These are phyloP conservation scores for Eupithecia centaureata DNA, from an alignment of 2,888 invertebrate genomes.

Conservation along the genomic window DNA sequence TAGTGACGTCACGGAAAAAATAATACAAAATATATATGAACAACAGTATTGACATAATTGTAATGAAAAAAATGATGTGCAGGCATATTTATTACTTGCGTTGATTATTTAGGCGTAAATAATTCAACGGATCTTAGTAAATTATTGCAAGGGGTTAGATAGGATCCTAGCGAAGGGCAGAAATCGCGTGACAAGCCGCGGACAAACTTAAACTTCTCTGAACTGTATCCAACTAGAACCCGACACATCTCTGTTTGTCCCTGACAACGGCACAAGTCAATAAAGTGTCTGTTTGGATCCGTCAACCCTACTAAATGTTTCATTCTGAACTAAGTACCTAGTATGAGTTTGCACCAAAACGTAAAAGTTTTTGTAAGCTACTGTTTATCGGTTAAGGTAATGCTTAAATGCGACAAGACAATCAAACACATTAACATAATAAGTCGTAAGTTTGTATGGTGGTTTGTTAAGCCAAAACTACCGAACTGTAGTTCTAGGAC, in stretches of 20 bases:
- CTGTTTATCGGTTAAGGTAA: neutral
- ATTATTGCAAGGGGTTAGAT: neutral
- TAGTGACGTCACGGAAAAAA: neutral
- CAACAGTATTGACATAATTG: neutral
- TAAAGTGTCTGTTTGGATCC: slow-evolving; percentile 7
- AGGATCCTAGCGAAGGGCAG: too few species aligned
- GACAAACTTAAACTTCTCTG: neutral
- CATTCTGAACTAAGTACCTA: neutral
- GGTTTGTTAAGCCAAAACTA: too few species aligned
- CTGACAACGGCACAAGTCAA: slow-evolving; percentile 17
- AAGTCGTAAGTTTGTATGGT: too few species aligned
- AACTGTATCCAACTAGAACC: neutral
- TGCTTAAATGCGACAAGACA: neutral
- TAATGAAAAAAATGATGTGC: too few species aligned
- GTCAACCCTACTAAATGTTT: slow-evolving; percentile 27
- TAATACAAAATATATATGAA: neutral
- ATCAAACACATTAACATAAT: too few species aligned
- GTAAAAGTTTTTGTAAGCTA: neutral
- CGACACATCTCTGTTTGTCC: neutral
- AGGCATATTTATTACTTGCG: too few species aligned
- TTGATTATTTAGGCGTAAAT: neutral
- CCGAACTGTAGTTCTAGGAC: too few species aligned
- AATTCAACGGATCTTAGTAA: neutral
- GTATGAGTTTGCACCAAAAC: neutral
- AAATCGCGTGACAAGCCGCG: neutral